phyloP scores from a whole-genome alignment of 1,140 invertebrate genomes.

The Ostrea denselamellosa region DNA sequence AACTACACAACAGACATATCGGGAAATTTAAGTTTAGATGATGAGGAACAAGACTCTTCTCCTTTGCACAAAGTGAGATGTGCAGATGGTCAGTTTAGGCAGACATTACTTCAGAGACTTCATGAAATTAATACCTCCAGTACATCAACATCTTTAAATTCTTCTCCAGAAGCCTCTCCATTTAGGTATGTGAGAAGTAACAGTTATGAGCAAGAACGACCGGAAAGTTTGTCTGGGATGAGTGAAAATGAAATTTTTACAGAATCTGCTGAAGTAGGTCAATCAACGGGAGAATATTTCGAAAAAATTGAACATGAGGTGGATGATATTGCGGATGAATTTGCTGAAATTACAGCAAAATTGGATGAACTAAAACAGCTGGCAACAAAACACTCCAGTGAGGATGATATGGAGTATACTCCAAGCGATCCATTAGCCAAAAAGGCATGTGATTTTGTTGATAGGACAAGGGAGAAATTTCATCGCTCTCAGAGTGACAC shows the following conservation, averaged over 20 bases:
- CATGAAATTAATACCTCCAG: constrained; percentile 65
- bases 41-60: constrained; percentile 55
- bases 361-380: constrained; percentile 63
- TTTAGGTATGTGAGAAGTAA: constrained; percentile 40
- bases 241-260: constrained; percentile 63
- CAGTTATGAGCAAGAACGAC: constrained; percentile 51
- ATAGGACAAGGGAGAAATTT: constrained; percentile 38
- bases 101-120: constrained; percentile 66
- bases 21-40: constrained; percentile 48
- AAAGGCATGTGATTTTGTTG: constrained; percentile 47
- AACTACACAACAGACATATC: constrained; percentile 47
- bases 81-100: constrained; percentile 63
- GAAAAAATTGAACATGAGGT: constrained; percentile 72
- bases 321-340: constrained; percentile 71
- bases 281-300: constrained; percentile 61
- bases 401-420: constrained; percentile 37
- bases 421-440: constrained; percentile 47
- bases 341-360: constrained; percentile 69
- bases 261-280: constrained; percentile 42
- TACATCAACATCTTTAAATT: constrained; percentile 61
- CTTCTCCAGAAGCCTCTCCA: constrained; percentile 61
- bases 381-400: constrained; percentile 45
- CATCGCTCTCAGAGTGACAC: constrained; percentile 34
- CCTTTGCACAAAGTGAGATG: constrained; percentile 52
- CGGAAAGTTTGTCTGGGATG: constrained; percentile 59